These are phyloP conservation scores for Theropithecus gelada DNA, from an alignment of 2,113 vertebrate genomes.

Conservation along the genomic window DNA sequence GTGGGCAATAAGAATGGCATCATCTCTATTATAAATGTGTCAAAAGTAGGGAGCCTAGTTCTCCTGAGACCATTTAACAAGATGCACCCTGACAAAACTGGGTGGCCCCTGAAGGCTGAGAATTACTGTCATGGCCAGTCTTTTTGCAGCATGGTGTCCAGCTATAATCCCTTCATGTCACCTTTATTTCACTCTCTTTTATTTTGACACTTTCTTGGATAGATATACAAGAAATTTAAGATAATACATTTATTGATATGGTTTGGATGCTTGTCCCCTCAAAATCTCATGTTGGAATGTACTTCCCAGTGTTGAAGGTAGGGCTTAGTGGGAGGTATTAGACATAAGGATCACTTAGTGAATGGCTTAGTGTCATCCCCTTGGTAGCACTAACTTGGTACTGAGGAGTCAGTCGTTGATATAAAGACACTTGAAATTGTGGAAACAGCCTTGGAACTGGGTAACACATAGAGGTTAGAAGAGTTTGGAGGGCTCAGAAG, in stretches of 20 bases:
- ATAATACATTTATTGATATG: background rate
- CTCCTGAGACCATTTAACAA: background rate
- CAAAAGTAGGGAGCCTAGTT: background rate
- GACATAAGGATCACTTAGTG: too few species aligned
- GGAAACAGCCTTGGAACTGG: too few species aligned
- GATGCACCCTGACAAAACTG: background rate
- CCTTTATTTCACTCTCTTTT: background rate
- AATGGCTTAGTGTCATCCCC: too few species aligned
- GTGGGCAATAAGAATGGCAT: background rate
- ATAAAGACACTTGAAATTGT: too few species aligned
- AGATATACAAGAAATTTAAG: background rate
- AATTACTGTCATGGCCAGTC: background rate
- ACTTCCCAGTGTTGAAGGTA: too few species aligned
- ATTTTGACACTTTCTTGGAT: background rate
- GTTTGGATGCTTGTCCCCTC: too few species aligned
- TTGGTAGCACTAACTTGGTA: too few species aligned
- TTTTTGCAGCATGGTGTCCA: background rate
- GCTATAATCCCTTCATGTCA: background rate
- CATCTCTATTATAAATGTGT: background rate
- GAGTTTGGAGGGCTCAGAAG: too few species aligned
- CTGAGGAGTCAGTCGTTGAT: too few species aligned
- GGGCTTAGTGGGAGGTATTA: too few species aligned
- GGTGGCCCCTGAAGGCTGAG: background rate
- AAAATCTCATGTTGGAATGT: too few species aligned
- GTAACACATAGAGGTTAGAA: too few species aligned